Percentiles rank a stretch among this genome's conserved stretches.
These are phyloP conservation scores for Tokudaia tokunoshimensis DNA, from an alignment of 2,797 vertebrate species.

Conservation along the genomic window DNA sequence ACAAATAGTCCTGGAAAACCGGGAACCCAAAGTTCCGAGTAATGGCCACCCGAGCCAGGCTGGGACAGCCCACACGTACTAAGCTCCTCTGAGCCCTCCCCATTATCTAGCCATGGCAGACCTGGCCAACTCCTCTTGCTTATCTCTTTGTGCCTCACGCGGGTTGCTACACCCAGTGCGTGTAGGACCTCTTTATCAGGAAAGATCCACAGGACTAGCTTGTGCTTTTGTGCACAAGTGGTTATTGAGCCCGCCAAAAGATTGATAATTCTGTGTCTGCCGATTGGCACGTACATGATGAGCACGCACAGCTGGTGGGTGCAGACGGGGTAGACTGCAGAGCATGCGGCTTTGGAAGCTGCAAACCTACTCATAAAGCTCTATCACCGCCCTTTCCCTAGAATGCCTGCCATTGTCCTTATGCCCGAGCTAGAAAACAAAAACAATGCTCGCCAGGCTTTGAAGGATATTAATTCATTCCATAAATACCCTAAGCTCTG, in stretches of 20 bases:
- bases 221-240: slow-evolving; percentile 69
- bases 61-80: too few relatives aligned
- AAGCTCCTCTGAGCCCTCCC: background rate
- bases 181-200: slow-evolving; percentile 78
- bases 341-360: background rate
- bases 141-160: slow-evolving; percentile 70
- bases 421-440: background rate
- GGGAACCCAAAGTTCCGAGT: background rate
- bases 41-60: background rate
- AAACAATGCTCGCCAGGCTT: background rate
- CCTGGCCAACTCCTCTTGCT: background rate
- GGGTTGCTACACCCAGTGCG: slow-evolving; percentile 54
- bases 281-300: background rate
- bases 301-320: background rate
- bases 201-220: slow-evolving; percentile 64
- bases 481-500: slow-evolving; percentile 14
- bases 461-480: background rate
- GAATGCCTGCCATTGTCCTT: background rate
- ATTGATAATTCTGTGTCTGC: background rate
- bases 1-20: background rate
- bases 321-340: background rate
- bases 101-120: slow-evolving; percentile 78
- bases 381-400: background rate
- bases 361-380: background rate
- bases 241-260: slow-evolving; percentile 73